Evolutionary conservation across 1,140 invertebrate genomes (phyloP).

Genomic region (Pectinophora gossypiella): DNA sequence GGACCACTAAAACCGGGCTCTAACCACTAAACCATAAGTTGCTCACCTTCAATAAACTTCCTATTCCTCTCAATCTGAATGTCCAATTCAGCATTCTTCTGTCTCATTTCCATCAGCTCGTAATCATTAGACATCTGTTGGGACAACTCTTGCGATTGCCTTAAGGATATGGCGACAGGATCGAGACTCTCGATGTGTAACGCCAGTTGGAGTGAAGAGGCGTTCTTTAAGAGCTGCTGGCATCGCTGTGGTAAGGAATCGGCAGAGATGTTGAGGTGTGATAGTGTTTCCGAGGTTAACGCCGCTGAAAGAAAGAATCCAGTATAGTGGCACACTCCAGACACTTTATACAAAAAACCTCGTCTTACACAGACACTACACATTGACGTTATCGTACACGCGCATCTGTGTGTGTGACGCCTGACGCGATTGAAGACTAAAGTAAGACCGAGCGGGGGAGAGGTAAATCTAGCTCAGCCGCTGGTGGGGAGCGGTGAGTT

Average conservation of each 20-base stretch:
- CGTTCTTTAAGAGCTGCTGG: conserved; percentile 35
- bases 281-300: conserved; percentile 36
- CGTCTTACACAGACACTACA: no score
- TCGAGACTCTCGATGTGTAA: conserved; percentile 39
- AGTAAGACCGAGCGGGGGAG: no score
- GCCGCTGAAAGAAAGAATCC: conserved; percentile 28
- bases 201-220: conserved; percentile 29
- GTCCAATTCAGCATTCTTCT: conserved; percentile 48
- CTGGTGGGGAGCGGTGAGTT: no score
- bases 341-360: no score
- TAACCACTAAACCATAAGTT: no score
- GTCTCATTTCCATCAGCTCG: conserved; percentile 52
- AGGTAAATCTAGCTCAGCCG: no score
- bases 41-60: conserved; percentile 39
- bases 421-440: no score
- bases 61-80: conserved; percentile 49
- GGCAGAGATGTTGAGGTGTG: conserved; percentile 40
- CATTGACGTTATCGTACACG: no score
- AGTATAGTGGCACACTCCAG: no score
- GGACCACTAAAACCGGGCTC: no score
- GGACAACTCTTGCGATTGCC: conserved; percentile 33
- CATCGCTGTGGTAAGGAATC: conserved; percentile 47
- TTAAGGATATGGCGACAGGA: conserved; percentile 42
- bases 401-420: no score
- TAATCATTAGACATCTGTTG: conserved; percentile 52